A percentile compares a stretch with the other conserved stretches of the same genome.
These are phyloP conservation scores for Petrocephalus schoutedeni DNA, from an alignment of 2,797 vertebrate species.

Conservation along the genomic window DNA sequence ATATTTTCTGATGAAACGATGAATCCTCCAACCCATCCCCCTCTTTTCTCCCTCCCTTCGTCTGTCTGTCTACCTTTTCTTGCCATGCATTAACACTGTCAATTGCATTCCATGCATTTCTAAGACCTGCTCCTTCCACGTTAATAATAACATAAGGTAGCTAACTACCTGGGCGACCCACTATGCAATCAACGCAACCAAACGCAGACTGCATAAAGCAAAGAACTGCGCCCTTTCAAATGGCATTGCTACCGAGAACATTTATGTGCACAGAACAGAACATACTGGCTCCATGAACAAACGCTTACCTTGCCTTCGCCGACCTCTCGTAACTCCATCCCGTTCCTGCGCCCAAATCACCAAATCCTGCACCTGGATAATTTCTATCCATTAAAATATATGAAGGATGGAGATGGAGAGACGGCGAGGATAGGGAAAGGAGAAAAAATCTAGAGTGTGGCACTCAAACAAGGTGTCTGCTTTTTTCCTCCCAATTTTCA, in stretches of 20 bases:
- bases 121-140: constrained; percentile 53
- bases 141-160: constrained; percentile 34
- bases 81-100: constrained; percentile 62
- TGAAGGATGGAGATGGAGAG: constrained; percentile 39
- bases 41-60: constrained; percentile 25
- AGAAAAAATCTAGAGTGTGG: constrained; percentile 41
- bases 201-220: constrained; percentile 18
- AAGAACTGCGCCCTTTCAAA: constrained; percentile 28
- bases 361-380: constrained; percentile 60
- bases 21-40: constrained; percentile 48
- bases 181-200: constrained; percentile 35
- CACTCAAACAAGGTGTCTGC: constrained; percentile 48
- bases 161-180: constrained; percentile 51
- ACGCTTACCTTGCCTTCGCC: constrained; percentile 73
- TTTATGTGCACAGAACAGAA: constrained; percentile 36
- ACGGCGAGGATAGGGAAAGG: constrained; percentile 43
- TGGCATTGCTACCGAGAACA: constrained; percentile 17
- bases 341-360: constrained; percentile 53
- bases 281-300: constrained; percentile 34
- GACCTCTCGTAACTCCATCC: constrained; percentile 59
- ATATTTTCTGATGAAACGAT: constrained; percentile 30
- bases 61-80: constrained; percentile 47
- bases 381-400: constrained; percentile 71
- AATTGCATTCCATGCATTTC: constrained; percentile 64
- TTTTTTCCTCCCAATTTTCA: constrained; percentile 44